phyloP scores from a whole-genome alignment of 2,888 invertebrate species.

The Hirtodrosophila duncani region DNA sequence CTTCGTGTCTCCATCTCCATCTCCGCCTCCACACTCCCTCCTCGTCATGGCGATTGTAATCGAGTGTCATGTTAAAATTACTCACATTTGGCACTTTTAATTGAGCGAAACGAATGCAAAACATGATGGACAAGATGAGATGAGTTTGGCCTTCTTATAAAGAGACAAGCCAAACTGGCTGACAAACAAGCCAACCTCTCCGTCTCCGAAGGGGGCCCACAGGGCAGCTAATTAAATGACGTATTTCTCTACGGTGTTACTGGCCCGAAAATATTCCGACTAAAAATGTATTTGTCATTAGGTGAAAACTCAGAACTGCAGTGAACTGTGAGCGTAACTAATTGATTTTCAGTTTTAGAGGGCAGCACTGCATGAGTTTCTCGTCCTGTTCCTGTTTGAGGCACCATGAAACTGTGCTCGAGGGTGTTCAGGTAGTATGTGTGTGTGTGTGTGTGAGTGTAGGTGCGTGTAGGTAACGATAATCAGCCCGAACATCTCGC shows the following conservation, averaged over 20 bases:
- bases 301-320: constrained; percentile 20
- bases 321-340: constrained; percentile 60
- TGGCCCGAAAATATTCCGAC: no score
- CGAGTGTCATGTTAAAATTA: constrained; percentile 44
- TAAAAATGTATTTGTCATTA: constrained; percentile 61
- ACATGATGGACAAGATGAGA: constrained; percentile 23
- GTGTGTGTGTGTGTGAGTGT: no score
- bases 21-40: no score
- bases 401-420: constrained; percentile 15
- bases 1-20: not conserved
- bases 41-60: constrained; percentile 20
- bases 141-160: constrained; percentile 4
- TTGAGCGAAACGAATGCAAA: constrained; percentile 60
- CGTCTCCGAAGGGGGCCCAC: constrained; percentile 5
- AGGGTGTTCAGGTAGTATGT: constrained; percentile 19
- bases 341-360: constrained; percentile 64
- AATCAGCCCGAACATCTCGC: constrained; percentile 59
- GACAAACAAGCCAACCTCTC: constrained; percentile 32
- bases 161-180: constrained; percentile 13
- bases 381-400: constrained; percentile 26
- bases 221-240: constrained; percentile 45
- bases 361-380: constrained; percentile 53
- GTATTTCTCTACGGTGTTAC: constrained; percentile 37
- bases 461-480: constrained; percentile 29
- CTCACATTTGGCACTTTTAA: constrained; percentile 59